Evolutionary conservation across 2,113 vertebrate genomes (phyloP).

Genomic region (Brachypteracias leptosomus): DNA sequence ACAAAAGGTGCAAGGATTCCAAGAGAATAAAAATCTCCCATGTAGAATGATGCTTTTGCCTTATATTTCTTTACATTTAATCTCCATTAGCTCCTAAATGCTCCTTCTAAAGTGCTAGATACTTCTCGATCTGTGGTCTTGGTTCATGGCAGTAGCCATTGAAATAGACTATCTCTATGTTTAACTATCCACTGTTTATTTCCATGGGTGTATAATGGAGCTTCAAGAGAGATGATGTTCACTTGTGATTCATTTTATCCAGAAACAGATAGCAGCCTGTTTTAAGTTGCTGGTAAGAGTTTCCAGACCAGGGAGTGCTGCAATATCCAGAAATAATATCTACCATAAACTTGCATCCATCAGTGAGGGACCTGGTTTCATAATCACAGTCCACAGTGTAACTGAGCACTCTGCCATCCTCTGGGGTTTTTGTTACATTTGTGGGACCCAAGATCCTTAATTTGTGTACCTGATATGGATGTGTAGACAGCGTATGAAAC

Average conservation of each 20-base stretch:
- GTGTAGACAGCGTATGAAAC: neutral
- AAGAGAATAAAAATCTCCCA: neutral
- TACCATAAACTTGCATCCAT: neutral
- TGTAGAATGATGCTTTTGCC: neutral
- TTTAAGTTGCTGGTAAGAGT: fast-evolving
- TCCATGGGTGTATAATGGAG: neutral
- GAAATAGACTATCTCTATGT: neutral
- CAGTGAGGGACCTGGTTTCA: neutral
- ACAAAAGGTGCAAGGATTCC: neutral
- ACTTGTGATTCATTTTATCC: neutral
- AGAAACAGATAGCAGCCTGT: neutral
- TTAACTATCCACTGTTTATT: neutral
- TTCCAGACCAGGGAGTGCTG: neutral
- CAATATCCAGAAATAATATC: neutral
- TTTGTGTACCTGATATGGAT: neutral
- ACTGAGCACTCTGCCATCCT: fast-evolving
- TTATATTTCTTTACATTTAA: neutral
- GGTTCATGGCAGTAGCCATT: neutral
- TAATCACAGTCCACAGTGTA: neutral
- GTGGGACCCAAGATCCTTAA: neutral
- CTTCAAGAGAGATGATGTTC: neutral
- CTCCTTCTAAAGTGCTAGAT: neutral
- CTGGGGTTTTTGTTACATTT: neutral
- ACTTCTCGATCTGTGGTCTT: neutral
- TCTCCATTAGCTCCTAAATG: neutral